Conservation (phyloP, 2,113 vertebrate genomes). For the Brevimyrus niger region DNA sequence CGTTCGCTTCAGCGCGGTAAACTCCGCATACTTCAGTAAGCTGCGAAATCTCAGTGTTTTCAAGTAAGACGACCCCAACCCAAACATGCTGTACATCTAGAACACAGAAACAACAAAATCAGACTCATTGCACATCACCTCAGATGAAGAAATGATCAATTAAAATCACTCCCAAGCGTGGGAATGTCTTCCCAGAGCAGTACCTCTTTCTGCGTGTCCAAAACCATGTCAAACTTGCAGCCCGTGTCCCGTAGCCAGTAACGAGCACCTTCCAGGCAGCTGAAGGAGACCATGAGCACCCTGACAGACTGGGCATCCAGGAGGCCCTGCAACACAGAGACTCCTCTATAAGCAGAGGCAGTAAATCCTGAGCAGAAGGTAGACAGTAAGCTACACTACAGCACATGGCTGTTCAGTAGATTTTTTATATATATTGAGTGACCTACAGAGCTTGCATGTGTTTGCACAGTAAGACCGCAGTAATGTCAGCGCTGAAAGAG, state of each 20-base stretch:
- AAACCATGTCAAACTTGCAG: conserved; percentile 45
- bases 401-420: neutral
- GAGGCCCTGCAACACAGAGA: conserved; percentile 29
- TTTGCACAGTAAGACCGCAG: neutral
- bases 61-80: conserved; percentile 54
- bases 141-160: neutral
- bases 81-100: conserved; percentile 55
- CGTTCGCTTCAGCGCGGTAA: conserved; percentile 18
- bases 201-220: conserved; percentile 53
- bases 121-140: too few species aligned
- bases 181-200: neutral
- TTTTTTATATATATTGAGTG: neutral
- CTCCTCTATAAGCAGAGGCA: neutral
- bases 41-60: conserved; percentile 55
- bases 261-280: conserved; percentile 43
- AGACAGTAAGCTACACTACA: neutral
- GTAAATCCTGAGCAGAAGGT: neutral
- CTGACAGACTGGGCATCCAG: conserved; percentile 48
- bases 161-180: neutral
- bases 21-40: conserved; percentile 49
- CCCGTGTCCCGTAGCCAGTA: conserved; percentile 55
- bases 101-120: neutral
- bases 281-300: conserved; percentile 54
- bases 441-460: neutral
- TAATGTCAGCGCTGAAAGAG: neutral